Evolutionary conservation across 2,113 vertebrate genomes (phyloP).

Genomic region (Holacanthus passer): DNA sequence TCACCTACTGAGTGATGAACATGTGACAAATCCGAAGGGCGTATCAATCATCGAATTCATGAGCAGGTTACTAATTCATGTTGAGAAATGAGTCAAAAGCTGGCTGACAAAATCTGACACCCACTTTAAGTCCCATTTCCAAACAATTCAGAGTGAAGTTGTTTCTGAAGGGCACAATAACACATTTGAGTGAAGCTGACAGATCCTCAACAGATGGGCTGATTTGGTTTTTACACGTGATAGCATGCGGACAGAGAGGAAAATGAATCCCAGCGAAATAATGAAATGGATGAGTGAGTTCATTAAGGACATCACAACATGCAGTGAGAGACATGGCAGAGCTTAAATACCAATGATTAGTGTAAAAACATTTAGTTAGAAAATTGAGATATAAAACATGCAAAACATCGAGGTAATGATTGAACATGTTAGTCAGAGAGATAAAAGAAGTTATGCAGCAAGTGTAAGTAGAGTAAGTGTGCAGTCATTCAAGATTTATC

Average conservation of each 20-base stretch:
- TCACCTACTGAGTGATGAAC: constrained; percentile 40
- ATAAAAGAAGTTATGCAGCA: not conserved
- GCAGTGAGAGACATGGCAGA: constrained; percentile 22
- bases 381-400: not conserved
- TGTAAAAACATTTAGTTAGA: constrained; percentile 6
- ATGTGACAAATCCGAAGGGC: constrained; percentile 32
- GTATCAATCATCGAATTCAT: constrained; percentile 39
- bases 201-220: constrained; percentile 73
- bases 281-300: constrained; percentile 46
- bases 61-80: constrained; percentile 34
- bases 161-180: constrained; percentile 54
- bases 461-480: constrained; percentile 24
- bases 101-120: constrained; percentile 46
- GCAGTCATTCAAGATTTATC: constrained; percentile 75
- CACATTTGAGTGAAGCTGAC: constrained; percentile 71
- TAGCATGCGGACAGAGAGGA: constrained; percentile 59
- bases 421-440: constrained; percentile 38
- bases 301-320: constrained; percentile 38
- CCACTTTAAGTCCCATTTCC: constrained; percentile 49
- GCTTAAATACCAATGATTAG: constrained; percentile 13
- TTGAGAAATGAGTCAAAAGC: constrained; percentile 37
- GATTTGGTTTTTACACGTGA: constrained; percentile 53
- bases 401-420: not conserved
- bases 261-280: constrained; percentile 43
- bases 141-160: constrained; percentile 58